A percentile compares a stretch with the other conserved stretches of the same genome.
Conservation (phyloP, 2,888 invertebrate species). For the Orgyia antiqua region DNA sequence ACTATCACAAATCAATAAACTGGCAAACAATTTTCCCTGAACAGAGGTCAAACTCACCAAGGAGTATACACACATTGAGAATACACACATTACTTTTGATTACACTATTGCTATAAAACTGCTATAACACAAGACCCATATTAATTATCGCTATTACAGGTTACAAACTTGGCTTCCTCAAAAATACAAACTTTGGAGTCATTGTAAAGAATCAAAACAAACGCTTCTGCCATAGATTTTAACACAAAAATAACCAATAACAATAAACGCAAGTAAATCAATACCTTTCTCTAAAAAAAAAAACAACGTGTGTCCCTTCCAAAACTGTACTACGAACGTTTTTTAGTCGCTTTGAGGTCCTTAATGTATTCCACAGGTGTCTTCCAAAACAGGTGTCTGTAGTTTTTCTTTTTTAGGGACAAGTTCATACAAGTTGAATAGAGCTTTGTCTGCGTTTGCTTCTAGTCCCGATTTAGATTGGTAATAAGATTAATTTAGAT, state of each 20-base stretch:
- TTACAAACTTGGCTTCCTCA: too few species aligned
- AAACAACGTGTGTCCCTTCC: slow-evolving; percentile 19
- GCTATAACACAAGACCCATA: too few species aligned
- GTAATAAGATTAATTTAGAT: too few species aligned
- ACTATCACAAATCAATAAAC: too few species aligned
- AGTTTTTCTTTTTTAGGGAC: slow-evolving; percentile 32
- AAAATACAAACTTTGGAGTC: too few species aligned
- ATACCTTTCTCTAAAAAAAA: slow-evolving; percentile 20
- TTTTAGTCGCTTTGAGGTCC: slow-evolving; percentile 22
- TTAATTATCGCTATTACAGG: too few species aligned
- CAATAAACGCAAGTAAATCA: slow-evolving; percentile 30
- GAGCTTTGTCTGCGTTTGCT: slow-evolving; percentile 52
- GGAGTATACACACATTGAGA: too few species aligned
- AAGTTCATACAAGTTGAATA: slow-evolving; percentile 67
- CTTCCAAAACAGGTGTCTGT: slow-evolving; percentile 57
- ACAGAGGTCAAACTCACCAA: too few species aligned
- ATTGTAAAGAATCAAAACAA: too few species aligned
- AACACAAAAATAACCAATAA: slow-evolving; percentile 25
- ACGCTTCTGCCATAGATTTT: slow-evolving; percentile 13
- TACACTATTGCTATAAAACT: too few species aligned
- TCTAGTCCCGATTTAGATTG: slow-evolving; percentile 49
- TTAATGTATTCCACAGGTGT: slow-evolving; percentile 67
- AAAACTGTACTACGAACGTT: slow-evolving; percentile 23
- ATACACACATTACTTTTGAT: too few species aligned
- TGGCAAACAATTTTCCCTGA: too few species aligned